Conservation (phyloP, 1,140 invertebrate genomes). For the Leptopilina clavipes region DNA sequence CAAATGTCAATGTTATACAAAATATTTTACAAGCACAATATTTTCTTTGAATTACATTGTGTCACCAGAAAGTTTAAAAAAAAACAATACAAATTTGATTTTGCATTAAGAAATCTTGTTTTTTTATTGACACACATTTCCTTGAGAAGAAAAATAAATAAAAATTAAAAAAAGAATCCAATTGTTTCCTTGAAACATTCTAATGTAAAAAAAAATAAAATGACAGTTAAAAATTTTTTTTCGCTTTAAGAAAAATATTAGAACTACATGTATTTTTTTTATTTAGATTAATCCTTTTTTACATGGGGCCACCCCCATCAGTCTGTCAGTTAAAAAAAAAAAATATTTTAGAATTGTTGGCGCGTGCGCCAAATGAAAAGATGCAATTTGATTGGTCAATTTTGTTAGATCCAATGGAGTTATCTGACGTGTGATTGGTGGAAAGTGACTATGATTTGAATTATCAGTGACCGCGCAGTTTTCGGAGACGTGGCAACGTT, state of each 20-base stretch:
- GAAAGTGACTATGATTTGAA: background rate
- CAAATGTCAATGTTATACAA: too few species aligned
- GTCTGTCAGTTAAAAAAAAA: background rate
- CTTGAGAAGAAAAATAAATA: too few species aligned
- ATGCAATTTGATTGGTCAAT: background rate
- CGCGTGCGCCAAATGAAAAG: background rate
- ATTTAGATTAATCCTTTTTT: background rate
- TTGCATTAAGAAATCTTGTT: too few species aligned
- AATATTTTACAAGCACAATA: too few species aligned
- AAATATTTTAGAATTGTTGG: background rate
- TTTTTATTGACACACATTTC: too few species aligned
- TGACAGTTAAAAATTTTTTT: too few species aligned
- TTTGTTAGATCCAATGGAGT: background rate
- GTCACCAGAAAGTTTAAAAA: too few species aligned
- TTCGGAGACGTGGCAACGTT: conserved; percentile 17
- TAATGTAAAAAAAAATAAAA: too few species aligned
- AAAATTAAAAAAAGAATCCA: too few species aligned
- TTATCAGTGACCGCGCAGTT: conserved; percentile 36
- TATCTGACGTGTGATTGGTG: background rate
- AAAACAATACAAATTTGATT: too few species aligned
- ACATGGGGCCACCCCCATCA: background rate
- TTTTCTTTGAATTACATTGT: too few species aligned
- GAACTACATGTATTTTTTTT: background rate
- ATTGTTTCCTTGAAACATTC: too few species aligned
- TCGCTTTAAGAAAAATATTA: background rate